A percentile compares a stretch with the other conserved stretches of the same genome.
Evolutionary conservation across 2,888 invertebrate genomes (phyloP).

Genomic region (Tuberolachnus salignus): DNA sequence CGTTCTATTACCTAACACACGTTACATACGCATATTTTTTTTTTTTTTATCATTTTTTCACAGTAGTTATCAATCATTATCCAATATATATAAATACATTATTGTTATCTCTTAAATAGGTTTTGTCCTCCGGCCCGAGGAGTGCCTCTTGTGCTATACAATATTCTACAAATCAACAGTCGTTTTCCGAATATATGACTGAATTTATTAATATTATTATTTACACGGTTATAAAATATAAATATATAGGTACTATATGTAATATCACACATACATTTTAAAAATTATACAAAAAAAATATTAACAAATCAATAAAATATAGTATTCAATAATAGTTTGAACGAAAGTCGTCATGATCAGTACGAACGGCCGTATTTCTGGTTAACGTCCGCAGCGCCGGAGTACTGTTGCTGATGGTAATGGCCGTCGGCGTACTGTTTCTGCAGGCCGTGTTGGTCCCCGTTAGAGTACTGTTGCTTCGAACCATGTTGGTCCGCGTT

Average conservation of each 20-base stretch:
- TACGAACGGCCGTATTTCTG: slow-evolving; percentile 2
- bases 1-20: too few species aligned
- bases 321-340: not conserved
- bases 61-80: too few species aligned
- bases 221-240: not conserved
- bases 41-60: too few species aligned
- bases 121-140: too few species aligned
- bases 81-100: too few species aligned
- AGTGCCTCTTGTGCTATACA: too few species aligned
- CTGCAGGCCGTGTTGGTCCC: not conserved
- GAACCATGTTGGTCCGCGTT: not conserved
- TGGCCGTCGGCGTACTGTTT: not conserved
- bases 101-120: too few species aligned
- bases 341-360: not conserved
- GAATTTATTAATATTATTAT: not conserved
- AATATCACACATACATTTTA: not conserved
- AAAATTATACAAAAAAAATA: not conserved
- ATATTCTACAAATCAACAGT: too few species aligned
- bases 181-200: too few species aligned
- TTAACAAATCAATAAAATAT: not conserved
- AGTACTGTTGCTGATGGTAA: not conserved
- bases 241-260: not conserved
- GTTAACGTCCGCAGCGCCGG: not conserved
- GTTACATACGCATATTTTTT: too few species aligned
- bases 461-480: not conserved